phyloP scores from a whole-genome alignment of 2,888 invertebrate species.

The Hylaea fasciaria region DNA sequence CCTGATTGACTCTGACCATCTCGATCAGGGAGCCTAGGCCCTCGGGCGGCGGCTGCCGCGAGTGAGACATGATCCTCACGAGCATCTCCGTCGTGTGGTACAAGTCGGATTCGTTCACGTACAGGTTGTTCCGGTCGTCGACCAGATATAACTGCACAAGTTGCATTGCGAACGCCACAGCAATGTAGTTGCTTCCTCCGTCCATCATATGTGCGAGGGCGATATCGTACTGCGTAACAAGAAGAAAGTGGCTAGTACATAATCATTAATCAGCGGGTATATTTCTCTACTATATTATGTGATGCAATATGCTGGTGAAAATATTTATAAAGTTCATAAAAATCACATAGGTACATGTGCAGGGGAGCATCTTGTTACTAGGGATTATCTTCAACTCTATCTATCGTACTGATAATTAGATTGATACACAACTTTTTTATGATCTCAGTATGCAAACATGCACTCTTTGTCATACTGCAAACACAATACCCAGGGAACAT shows the following conservation, averaged over 20 bases:
- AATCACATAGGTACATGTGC: too few species aligned
- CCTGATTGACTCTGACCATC: constrained; percentile 89
- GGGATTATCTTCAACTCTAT: too few species aligned
- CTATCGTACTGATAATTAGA: too few species aligned
- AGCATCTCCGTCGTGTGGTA: constrained; percentile 94
- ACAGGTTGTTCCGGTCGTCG: constrained; percentile 91
- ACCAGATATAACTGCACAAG: constrained; percentile 94
- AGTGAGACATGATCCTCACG: constrained; percentile 89
- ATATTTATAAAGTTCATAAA: too few species aligned
- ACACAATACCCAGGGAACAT: too few species aligned
- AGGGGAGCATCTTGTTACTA: too few species aligned
- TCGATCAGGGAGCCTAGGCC: constrained; percentile 93
- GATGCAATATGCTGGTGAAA: too few species aligned
- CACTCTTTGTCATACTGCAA: too few species aligned
- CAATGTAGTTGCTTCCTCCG: constrained; percentile 91
- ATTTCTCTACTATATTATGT: background rate
- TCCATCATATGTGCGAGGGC: constrained; percentile 95
- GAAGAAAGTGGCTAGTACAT: background rate
- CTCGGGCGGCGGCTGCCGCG: constrained; percentile 92
- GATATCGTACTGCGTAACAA: constrained; percentile 87
- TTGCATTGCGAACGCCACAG: constrained; percentile 95
- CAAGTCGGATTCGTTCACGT: constrained; percentile 93
- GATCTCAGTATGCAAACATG: too few species aligned
- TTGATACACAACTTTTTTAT: too few species aligned
- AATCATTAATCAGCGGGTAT: too few species aligned